Evolutionary conservation across 2,888 invertebrate species (phyloP), one percentile per base, ranked within the genome.

Genomic region (Tillus elongatus): DNA sequence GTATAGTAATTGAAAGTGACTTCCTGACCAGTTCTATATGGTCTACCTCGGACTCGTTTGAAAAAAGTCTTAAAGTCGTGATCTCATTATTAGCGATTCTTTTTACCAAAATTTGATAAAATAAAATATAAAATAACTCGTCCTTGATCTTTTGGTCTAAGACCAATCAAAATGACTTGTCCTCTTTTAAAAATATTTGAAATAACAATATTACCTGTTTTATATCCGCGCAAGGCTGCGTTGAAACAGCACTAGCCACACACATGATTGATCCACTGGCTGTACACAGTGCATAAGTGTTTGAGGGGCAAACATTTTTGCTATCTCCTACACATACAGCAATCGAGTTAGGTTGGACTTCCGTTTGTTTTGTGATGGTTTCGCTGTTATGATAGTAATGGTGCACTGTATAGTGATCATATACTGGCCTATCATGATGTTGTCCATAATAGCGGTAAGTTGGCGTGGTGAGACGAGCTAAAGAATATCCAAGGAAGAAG

Each of bases 251-350:
- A 33, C 56, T 60, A 2, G 61, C 58, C 2, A 63, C 61, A 40
- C 65, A 63, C 53, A 64, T 58, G 10, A 64, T 59, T 2, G 61
- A 61, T 3, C 64, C 64, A 33, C 60, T 61, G 6, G 52, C 50
- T 37, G 63, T 61, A 43, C 65, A 64, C 3, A 65, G 39, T 2
- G 65, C 59, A 12, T 54, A 56, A 3, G 64, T 61, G 35, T 58
- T 59, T 1, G 54, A 42, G 3, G 64, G 57, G 44, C 64, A 64
- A 28, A 64, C 51, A 9, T 51, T 47, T 1, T 56, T 57, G 15
- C 54, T 55, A 41, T 63, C 62, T 2, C 60, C 59, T 1, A 54
- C 41, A 43, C 65, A 64, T 11, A 49, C 51, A 1, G 58, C 51
- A 4, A 64, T 54, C 1, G 56, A 51, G 27, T 60, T 62, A n/a